These are phyloP conservation scores for Napeogenes sylphis DNA, from an alignment of 2,888 invertebrate genomes.

Conservation along the genomic window DNA sequence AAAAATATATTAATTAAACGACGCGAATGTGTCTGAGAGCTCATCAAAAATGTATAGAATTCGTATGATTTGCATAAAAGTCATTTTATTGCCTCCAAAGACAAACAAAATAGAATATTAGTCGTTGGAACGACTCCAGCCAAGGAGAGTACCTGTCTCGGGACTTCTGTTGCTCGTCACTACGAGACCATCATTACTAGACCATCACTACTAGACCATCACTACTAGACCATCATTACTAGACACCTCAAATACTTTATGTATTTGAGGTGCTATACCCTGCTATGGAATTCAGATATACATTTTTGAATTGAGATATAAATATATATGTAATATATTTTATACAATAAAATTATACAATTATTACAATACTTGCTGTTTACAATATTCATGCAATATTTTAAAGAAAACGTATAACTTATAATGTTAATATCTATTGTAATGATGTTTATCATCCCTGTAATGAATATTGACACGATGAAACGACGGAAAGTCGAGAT, in stretches of 20 bases:
- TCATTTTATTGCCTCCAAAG: conserved; percentile 77
- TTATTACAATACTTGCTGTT: too few relatives aligned
- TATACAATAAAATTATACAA: too few relatives aligned
- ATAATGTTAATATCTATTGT: background rate
- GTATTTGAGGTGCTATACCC: too few relatives aligned
- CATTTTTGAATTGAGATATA: too few relatives aligned
- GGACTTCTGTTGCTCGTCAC: conserved; percentile 10
- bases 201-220: background rate
- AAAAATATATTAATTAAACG: conserved; percentile 74
- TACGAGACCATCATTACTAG: conserved; percentile 4
- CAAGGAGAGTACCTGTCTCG: conserved; percentile 40
- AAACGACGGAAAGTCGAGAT: conserved; percentile 16
- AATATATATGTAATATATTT: too few relatives aligned
- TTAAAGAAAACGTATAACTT: background rate
- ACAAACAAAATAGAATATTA: conserved; percentile 77
- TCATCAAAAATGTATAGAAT: conserved; percentile 79
- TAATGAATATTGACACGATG: conserved; percentile 22
- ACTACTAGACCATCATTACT: too few relatives aligned
- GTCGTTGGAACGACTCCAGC: conserved; percentile 68
- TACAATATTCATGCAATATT: background rate
- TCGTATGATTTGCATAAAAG: conserved; percentile 78
- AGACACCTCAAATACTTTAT: too few relatives aligned
- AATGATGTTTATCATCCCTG: conserved; percentile 20
- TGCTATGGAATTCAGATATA: too few relatives aligned
- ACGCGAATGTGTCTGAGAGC: conserved; percentile 59